Base-by-base conservation (phyloP, 2,888 invertebrate genomes). In the Pandemis corylana region DNA sequence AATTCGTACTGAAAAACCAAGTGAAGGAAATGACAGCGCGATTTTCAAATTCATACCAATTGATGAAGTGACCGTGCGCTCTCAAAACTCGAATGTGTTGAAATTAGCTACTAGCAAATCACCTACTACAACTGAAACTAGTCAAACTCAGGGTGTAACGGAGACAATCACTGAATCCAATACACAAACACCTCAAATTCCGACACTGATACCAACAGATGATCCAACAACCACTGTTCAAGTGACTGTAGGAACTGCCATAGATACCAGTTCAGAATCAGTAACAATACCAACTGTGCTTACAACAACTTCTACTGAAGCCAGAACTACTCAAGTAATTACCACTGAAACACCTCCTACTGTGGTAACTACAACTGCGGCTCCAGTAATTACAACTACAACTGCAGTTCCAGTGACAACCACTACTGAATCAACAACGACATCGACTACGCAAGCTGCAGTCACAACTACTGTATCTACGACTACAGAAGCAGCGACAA, bases 1-100 rank as follows among this genome's bases (percentile, higher is more conserved):
- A 91, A 95, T 95, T 79, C 89, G 94, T 76, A 95, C 95, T 41
- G 94, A 95, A 88, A 94, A 88, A 80, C 94, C 95, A 75, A 85
- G 80, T 78, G 90, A 91, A 79, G 92, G 87, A 79, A 89, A 84
- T 77, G 90, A 88, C 79, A 88, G 84, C 77, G 85, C 92, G 67
- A 86, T 94, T 80, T 94, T 94, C 84, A 94, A 92, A 86, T 94
- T 91, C 77, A 94, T 94, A 87, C 93, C 93, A 49, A 92, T 93
- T 78, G 93, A 95, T 72, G 92, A 95, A 85, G 88, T 95, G 20
- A 90, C 86, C 76, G 85, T 88, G 72, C 78, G 84, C 80, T 84
- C 86, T 80, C 91, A 90, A 84, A 90, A 91, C 77, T 87, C 94
- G 71, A 94, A 94, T 78, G 94, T 94, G 69, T 83, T 90, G 71